Evolutionary conservation across 2,888 invertebrate genomes (phyloP), one percentile per base, ranked within the genome.

Genomic region (Tipula lateralis): DNA sequence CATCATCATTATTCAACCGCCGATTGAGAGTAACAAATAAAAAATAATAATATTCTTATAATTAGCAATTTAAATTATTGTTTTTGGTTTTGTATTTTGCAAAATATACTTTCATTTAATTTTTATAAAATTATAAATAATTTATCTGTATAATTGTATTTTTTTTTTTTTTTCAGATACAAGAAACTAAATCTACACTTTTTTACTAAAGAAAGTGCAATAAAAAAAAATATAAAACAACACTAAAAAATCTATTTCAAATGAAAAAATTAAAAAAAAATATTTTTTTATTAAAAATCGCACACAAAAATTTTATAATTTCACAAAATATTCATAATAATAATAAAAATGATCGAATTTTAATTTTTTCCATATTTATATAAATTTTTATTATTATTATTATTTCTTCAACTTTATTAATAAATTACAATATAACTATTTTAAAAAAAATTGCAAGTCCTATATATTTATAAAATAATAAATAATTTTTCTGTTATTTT

Each of bases 191-290:
- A 66, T 66, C 9, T 66, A 24, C 66, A 66, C 12, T 66, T n/a
- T n/a, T n/a, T 44, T n/a, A 44, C 13, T 0, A 66, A 66, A 66
- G 66, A 66, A 66, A 66, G 66, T 66, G 66, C 66, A 66, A 24
- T 66, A 66, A 66, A 24, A 66, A 24, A 66, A 66, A 66, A 19
- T 24, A 9, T 24, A 7, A 66, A 66, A 19, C 66, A 66, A 19
- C 24, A 66, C 19, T 66, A 66, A 66, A 66, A 66, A 66, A 66
- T 66, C 66, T 66, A 24, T 66, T 66, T 66, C 66, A 66, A 66
- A 66, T 66, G 66, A 66, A 66, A 66, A 66, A 66, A 66, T 66
- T 66, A 66, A 66, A 66, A 66, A 66, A 66, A 66, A 66, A 66
- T 50, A 50, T 66, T n/a, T 66, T 66, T 24, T 24, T 66, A 66